phyloP scores from a whole-genome alignment of 92 coral and sea anemone species.

The Phymanthus crucifer region DNA sequence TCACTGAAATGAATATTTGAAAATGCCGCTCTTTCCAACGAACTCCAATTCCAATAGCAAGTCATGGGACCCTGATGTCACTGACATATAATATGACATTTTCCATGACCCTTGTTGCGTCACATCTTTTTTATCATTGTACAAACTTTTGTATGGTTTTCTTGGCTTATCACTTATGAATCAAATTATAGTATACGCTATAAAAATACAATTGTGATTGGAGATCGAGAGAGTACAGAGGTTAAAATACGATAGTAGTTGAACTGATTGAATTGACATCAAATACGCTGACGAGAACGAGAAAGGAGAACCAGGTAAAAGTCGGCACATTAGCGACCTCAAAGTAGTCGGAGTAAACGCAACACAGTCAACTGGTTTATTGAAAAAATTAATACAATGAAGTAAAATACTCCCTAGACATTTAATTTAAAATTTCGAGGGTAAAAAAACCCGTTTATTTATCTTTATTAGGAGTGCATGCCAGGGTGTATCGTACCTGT shows the following conservation, averaged over 20 bases:
- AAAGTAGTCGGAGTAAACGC: background rate
- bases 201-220: background rate
- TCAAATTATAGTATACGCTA: constrained; percentile 2
- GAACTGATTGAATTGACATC: constrained; percentile 1
- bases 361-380: constrained; percentile 5
- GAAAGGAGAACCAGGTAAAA: constrained; percentile 3
- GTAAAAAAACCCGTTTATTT: too few species aligned
- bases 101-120: background rate
- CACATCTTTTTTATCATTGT: background rate
- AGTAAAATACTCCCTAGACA: too few species aligned
- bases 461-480: too few species aligned
- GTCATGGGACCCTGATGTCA: background rate
- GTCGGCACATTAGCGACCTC: constrained; percentile 6
- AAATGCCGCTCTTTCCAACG: constrained; percentile 7
- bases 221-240: constrained; percentile 12
- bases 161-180: background rate
- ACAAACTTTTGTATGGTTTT: background rate
- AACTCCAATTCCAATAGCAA: background rate
- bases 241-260: background rate
- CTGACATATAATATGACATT: background rate
- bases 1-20: constrained; percentile 7
- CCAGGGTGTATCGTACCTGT: background rate
- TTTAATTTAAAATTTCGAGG: too few species aligned
- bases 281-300: background rate
- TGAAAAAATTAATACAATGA: too few species aligned